phyloP scores from a whole-genome alignment of 2,888 invertebrate genomes.

The Tipula helvola region DNA sequence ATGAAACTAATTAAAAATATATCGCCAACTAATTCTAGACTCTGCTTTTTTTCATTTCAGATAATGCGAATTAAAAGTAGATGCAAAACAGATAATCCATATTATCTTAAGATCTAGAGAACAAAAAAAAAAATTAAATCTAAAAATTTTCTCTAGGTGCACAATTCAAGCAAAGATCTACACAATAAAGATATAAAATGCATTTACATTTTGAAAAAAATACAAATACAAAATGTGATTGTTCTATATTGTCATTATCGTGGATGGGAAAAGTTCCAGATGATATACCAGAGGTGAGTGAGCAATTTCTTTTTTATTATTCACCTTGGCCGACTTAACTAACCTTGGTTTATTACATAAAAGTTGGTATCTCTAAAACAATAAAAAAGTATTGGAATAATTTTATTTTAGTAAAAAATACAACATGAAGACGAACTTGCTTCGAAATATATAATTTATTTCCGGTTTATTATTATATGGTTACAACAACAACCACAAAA shows the following conservation, averaged over 20 bases:
- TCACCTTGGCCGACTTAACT: background rate
- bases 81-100: background rate
- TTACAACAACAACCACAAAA: background rate
- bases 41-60: background rate
- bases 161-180: background rate
- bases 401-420: background rate
- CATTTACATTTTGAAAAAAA: conserved; percentile 94
- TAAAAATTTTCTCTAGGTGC: background rate
- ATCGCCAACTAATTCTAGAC: background rate
- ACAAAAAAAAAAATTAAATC: background rate
- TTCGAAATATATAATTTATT: background rate
- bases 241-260: conserved; percentile 84
- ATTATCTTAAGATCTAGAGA: background rate
- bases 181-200: conserved; percentile 43
- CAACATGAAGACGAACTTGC: background rate
- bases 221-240: conserved; percentile 88
- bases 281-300: conserved; percentile 75
- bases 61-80: background rate
- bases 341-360: background rate
- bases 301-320: background rate
- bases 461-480: background rate
- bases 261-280: conserved; percentile 99
- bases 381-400: background rate
- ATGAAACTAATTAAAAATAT: background rate
- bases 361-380: background rate